A percentile compares a stretch with the other conserved stretches of the same genome.
phyloP scores from a whole-genome alignment of 2,797 vertebrate species.

The Sternarchorhynchus goeldii region DNA sequence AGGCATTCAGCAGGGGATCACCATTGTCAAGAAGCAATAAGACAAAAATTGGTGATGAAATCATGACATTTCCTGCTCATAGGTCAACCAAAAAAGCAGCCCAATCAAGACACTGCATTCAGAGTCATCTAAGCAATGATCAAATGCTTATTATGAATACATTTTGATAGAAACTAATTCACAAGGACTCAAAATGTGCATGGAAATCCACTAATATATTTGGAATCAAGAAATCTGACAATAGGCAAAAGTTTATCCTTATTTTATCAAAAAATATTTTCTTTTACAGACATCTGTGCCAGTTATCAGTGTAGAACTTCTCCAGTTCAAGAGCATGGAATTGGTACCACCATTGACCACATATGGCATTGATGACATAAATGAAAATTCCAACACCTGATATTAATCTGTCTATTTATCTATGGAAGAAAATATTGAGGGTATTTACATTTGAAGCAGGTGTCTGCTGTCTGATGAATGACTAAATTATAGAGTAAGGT shows the following conservation, averaged over 20 bases:
- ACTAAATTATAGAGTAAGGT: background rate
- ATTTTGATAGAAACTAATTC: background rate
- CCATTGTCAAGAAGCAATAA: background rate
- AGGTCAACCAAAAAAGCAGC: background rate
- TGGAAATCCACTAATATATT: background rate
- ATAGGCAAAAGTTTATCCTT: background rate
- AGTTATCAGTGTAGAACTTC: background rate
- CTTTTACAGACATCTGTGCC: background rate
- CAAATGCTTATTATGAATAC: background rate
- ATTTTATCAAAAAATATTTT: background rate
- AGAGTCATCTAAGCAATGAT: too few species aligned
- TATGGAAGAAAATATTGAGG: background rate
- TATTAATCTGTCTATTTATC: background rate
- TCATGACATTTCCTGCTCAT: background rate
- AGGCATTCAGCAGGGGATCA: background rate
- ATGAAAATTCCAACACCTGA: background rate
- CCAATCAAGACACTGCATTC: background rate
- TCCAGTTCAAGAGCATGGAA: background rate
- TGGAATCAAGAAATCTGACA: background rate
- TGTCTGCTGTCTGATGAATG: background rate
- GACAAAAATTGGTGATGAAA: background rate
- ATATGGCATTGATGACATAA: background rate
- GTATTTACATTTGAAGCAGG: conserved; percentile 11
- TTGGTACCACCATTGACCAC: conserved; percentile 1
- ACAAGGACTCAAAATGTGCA: background rate